Base-by-base conservation (phyloP, 2,888 invertebrate genomes). In the Ypsolopha scabrella region DNA sequence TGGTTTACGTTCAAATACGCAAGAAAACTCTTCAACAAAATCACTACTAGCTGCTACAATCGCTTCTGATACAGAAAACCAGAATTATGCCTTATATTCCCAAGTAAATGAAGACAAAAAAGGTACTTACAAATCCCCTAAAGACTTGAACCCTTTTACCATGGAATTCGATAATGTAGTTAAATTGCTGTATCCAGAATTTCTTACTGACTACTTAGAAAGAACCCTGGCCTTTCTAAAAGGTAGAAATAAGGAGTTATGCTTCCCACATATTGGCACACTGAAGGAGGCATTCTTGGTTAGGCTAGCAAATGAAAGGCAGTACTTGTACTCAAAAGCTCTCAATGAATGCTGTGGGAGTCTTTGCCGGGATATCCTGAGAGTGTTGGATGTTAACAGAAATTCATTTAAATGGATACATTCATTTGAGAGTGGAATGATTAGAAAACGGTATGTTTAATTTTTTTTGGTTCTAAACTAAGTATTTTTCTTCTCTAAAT, bases 221-320 rank as follows among this genome's bases (percentile, higher is more conserved):
- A 55, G 56, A 47, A 55, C 64, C 13, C 41, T 55, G 10, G 8
- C 49, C 6, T 71, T 65, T 53, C 53, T 74, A 3, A 52, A 55
- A 14, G 62, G 58, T 48, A 36, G 52, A 6, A 52, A 54, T 0
- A 55, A 35, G 0, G 60, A 65, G 35, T 3, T 66, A 6, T 51
- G 52, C 44, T 68, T 72, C 35, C 59, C 60, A 0, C 51, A 53
- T 6, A 51, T 61, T 13, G 51, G 62, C 0, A 51, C 52, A 1
- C 36, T 53, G 1, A 52, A 62, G 6, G 60, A 67, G 39, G 60
- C 60, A 0, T 54, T 70, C 38, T 51, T 75, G 4, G 51, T 60
- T 0, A 57, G 56, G 9, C 55, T 75, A 9, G 60, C 54, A 3
- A 45, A 24, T 1, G 58, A 68, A 39, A 50, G 55, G 0, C 51